Base-by-base conservation (phyloP, 37 sponge, comb jelly and placozoan species). In the Petrosia ficiformis region DNA sequence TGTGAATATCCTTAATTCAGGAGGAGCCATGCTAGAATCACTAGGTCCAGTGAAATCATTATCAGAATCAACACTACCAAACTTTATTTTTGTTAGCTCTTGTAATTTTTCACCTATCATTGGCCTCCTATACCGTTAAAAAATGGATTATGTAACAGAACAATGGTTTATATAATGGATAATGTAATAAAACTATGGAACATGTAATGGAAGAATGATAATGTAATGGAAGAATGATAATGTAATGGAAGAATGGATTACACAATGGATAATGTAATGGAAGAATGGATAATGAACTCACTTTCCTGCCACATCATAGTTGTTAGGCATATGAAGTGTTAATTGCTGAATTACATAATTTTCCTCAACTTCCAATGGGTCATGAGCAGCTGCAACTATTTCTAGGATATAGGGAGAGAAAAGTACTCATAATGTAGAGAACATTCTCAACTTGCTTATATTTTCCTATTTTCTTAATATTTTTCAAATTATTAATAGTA, bases 361-460 rank as follows among this genome's bases (percentile, higher is more conserved):
- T 3, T 86, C 87, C 32, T 91, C 92, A 61, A 91, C 38, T 1
- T 86, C 84, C 36, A 85, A 42, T 25, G 76, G 60, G 42, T 91
- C 92, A 8, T 33, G 22, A 26, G 87, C 87, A 28, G 43, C 56
- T 0, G 57, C 71, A 14, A 59, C 69, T 1, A 74, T 19, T 42
- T 59, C 90, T 90, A 26, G 28, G n/a, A 26, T 26, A 61, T 36
- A n/a, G 24, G 22, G 25, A 44, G 11, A 2, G 28, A 25, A 65
- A 64, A 24, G 43, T 31, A 42, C 22, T 41, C 39, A 0, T 21
- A 4, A 65, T 39, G 44, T 57, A 40, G n/a, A 52, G 69, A 43
- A 71, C 24, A 35, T 63, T 63, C 25, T 42, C 31, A 2, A 29
- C 41, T n/a, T n/a, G n/a, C n/a, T n/a, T n/a, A n/a, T n/a, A n/a